These are phyloP conservation scores for Anniella stebbinsi DNA, from an alignment of 2,797 vertebrate genomes.

Conservation along the genomic window DNA sequence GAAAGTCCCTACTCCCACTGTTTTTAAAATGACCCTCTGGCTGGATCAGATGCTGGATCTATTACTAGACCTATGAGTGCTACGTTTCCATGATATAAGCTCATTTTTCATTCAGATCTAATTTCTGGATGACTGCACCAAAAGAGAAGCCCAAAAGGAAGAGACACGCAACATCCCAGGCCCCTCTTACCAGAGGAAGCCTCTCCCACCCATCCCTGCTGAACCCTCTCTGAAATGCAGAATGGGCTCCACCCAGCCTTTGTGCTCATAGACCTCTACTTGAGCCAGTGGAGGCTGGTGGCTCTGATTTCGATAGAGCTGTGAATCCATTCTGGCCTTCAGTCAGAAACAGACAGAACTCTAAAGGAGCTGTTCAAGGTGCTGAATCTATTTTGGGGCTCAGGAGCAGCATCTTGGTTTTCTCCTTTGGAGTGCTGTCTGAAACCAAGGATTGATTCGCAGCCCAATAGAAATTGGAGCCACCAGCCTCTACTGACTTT, in stretches of 20 bases:
- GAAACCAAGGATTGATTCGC: too few species aligned
- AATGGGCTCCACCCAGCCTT: background rate
- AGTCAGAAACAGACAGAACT: too few species aligned
- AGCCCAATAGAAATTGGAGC: too few species aligned
- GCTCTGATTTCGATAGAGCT: too few species aligned
- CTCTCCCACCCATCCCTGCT: too few species aligned
- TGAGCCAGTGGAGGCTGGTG: too few species aligned
- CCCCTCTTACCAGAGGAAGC: background rate
- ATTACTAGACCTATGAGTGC: background rate
- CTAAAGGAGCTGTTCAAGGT: too few species aligned
- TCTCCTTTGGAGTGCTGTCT: too few species aligned
- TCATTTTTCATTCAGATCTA: background rate
- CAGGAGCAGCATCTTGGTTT: too few species aligned
- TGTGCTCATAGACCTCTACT: background rate
- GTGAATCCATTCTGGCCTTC: too few species aligned
- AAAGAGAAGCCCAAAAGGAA: background rate
- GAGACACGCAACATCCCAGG: background rate
- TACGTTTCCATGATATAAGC: background rate
- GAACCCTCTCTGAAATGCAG: background rate
- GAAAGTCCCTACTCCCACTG: background rate
- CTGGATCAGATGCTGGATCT: constrained; percentile 1
- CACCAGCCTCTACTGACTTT: too few species aligned
- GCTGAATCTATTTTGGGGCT: too few species aligned
- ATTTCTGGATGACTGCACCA: background rate
- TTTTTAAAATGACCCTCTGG: constrained; percentile 14